A percentile compares a stretch with the other conserved stretches of the same genome.
These are phyloP conservation scores for Polyergus mexicanus DNA, from an alignment of 1,140 invertebrate genomes.

Conservation along the genomic window DNA sequence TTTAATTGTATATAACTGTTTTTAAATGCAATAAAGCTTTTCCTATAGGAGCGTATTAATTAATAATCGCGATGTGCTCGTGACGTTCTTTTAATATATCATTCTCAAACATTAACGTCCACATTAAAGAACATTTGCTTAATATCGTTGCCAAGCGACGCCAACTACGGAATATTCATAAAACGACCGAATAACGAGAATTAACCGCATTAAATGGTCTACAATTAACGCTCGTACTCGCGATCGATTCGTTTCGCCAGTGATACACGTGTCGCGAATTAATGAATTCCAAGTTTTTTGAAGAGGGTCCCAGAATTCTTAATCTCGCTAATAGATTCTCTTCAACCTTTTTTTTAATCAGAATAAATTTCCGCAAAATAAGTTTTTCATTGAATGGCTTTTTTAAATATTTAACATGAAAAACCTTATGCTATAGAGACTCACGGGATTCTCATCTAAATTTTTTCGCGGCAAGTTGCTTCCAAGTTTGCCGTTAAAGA, in stretches of 20 bases:
- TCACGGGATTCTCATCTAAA: not conserved
- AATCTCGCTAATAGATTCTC: slow-evolving; percentile 22
- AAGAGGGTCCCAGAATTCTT: not conserved
- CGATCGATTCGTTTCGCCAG: slow-evolving; percentile 16
- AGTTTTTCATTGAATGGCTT: not conserved
- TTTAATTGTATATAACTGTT: not conserved
- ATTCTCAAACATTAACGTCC: not conserved
- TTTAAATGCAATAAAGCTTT: not conserved
- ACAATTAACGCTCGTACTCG: not conserved
- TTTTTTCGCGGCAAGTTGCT: not conserved
- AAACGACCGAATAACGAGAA: slow-evolving; percentile 10
- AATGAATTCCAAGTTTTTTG: not conserved
- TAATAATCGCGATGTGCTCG: not conserved
- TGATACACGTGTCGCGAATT: slow-evolving; percentile 24
- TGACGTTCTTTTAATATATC: not conserved
- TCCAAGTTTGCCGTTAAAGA: slow-evolving; percentile 7
- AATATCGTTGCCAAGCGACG: not conserved
- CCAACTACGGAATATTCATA: slow-evolving; percentile 18
- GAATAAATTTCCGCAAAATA: slow-evolving; percentile 10
- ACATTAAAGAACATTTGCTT: slow-evolving; percentile 15
- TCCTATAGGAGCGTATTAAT: too few relatives aligned
- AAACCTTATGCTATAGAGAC: not conserved
- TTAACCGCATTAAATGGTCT: slow-evolving; percentile 21
- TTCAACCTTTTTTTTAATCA: not conserved
- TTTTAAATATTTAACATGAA: slow-evolving; percentile 7